phyloP scores from a whole-genome alignment of 2,888 invertebrate species.

The Microctonus aethiopoides region DNA sequence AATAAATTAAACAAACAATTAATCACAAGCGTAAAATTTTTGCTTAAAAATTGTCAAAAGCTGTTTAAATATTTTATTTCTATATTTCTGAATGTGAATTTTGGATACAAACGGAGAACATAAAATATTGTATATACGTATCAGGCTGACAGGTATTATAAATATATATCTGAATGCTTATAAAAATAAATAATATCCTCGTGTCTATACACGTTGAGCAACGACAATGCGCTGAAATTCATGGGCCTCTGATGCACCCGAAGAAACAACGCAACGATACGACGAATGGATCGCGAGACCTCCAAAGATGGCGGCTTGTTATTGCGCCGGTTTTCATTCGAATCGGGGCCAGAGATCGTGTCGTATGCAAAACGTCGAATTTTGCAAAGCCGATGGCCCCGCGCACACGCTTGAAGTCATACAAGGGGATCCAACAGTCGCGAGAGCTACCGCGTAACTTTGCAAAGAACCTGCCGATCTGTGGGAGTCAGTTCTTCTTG shows the following conservation, averaged over 20 bases:
- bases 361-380: conserved; percentile 68
- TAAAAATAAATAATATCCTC: background rate
- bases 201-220: background rate
- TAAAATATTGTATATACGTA: too few species aligned
- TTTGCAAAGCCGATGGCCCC: conserved; percentile 51
- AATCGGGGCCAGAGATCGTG: conserved; percentile 59
- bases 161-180: background rate
- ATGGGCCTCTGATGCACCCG: conserved; percentile 5
- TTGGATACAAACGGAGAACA: background rate
- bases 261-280: conserved; percentile 8
- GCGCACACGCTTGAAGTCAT: conserved; percentile 18
- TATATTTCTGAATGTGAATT: background rate
- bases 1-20: too few species aligned
- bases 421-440: background rate
- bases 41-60: background rate
- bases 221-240: conserved; percentile 10
- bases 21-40: too few species aligned
- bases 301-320: conserved; percentile 58
- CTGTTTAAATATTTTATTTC: background rate
- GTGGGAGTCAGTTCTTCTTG: conserved; percentile 62
- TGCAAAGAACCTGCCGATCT: conserved; percentile 67
- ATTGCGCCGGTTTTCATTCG: conserved; percentile 60
- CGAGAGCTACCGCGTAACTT: conserved; percentile 43
- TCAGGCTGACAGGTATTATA: background rate
- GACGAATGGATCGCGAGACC: conserved; percentile 35